Conservation (phyloP, 2,888 invertebrate species). For the Eurois occulta region DNA sequence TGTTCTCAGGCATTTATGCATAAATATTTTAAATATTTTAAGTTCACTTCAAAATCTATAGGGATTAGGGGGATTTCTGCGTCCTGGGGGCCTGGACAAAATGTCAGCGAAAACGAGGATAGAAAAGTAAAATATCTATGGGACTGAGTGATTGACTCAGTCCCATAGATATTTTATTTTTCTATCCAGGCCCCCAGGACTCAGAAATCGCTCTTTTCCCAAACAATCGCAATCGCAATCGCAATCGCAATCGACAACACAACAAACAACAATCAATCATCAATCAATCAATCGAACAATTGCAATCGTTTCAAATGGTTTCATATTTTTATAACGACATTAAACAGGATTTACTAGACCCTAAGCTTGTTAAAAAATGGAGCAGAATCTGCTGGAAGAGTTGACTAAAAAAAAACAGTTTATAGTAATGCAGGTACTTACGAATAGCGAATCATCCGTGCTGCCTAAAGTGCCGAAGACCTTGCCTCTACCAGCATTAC, state of each 20-base stretch:
- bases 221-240: too few relatives aligned
- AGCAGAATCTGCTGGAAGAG: background rate
- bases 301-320: background rate
- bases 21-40: background rate
- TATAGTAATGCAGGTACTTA: conserved; percentile 63
- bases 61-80: background rate
- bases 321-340: background rate
- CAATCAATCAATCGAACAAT: too few relatives aligned
- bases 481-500: conserved; percentile 65
- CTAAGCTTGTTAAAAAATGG: background rate
- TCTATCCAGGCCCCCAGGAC: too few relatives aligned
- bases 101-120: too few relatives aligned
- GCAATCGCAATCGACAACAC: too few relatives aligned
- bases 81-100: background rate
- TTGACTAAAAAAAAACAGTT: background rate
- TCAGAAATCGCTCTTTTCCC: too few relatives aligned
- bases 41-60: too few relatives aligned
- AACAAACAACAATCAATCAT: too few relatives aligned
- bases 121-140: background rate
- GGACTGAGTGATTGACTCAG: background rate
- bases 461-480: conserved; percentile 79
- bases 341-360: background rate
- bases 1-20: background rate
- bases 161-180: too few relatives aligned
- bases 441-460: conserved; percentile 77